These are phyloP conservation scores for Atherinomorus stipes DNA, from an alignment of 2,113 vertebrate species.

Conservation along the genomic window DNA sequence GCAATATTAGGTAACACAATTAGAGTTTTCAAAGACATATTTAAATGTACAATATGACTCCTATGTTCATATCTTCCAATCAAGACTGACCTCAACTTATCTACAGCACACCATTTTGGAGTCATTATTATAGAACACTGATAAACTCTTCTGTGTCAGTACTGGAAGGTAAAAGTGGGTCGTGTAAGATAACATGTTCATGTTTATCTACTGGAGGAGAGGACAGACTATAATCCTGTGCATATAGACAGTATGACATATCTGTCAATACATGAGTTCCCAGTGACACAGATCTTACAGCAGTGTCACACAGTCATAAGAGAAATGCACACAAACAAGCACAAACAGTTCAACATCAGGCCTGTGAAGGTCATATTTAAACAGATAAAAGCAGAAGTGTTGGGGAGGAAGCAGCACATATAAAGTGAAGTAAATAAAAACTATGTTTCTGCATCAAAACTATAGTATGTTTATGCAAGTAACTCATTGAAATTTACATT, in stretches of 20 bases:
- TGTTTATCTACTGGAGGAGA: constrained; percentile 58
- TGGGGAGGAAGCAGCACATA: background rate
- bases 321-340: constrained; percentile 18
- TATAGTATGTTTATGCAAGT: background rate
- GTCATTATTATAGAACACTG: background rate
- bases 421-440: background rate
- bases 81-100: background rate
- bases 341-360: constrained; percentile 1
- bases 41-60: background rate
- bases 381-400: constrained; percentile 1
- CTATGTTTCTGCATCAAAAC: background rate
- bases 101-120: background rate
- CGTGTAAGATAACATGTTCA: background rate
- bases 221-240: constrained; percentile 46
- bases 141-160: background rate
- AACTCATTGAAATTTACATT: too few relatives aligned
- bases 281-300: constrained; percentile 7
- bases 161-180: background rate
- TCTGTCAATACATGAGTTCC: constrained; percentile 29
- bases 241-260: constrained; percentile 52
- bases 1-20: too few relatives aligned
- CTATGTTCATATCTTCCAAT: background rate
- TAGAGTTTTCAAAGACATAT: too few relatives aligned
- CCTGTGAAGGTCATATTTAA: background rate
- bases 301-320: constrained; percentile 12